A percentile compares a stretch with the other conserved stretches of the same genome.
Evolutionary conservation across 2,888 invertebrate species (phyloP).

Genomic region (Heliconius erato): DNA sequence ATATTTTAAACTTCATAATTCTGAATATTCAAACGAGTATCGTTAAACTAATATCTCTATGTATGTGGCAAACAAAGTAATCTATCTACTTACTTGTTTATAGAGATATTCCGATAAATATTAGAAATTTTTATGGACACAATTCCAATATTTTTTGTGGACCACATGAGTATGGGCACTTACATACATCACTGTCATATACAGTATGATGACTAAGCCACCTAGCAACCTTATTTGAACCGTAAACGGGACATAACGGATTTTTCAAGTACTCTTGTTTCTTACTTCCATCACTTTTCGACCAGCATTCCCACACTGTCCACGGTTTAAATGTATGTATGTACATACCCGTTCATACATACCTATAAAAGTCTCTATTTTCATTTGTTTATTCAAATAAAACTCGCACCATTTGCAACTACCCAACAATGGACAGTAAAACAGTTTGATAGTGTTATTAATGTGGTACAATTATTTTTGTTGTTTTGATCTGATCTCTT

Average conservation of each 20-base stretch:
- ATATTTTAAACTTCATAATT: too few relatives aligned
- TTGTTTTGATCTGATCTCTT: constrained; percentile 26
- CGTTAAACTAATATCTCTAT: too few relatives aligned
- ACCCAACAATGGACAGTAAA: constrained; percentile 72
- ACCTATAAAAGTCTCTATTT: constrained; percentile 53
- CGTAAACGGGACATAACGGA: constrained; percentile 48
- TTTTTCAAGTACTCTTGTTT: constrained; percentile 22
- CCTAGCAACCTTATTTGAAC: constrained; percentile 15
- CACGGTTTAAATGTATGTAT: constrained; percentile 48
- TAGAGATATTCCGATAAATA: neutral
- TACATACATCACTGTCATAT: neutral
- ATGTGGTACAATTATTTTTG: constrained; percentile 46
- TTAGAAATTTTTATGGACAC: neutral
- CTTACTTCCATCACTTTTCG: constrained; percentile 58
- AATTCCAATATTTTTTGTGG: neutral
- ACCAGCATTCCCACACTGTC: constrained; percentile 54
- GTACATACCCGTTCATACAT: neutral
- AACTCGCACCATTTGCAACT: constrained; percentile 57
- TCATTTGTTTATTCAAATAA: constrained; percentile 57
- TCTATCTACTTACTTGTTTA: too few relatives aligned
- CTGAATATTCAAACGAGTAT: too few relatives aligned
- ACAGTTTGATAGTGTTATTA: constrained; percentile 47
- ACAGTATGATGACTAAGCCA: constrained; percentile 16
- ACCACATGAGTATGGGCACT: neutral
- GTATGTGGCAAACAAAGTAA: neutral